Conservation (phyloP, 2,888 invertebrate species). For the Ephialtes manifestator region DNA sequence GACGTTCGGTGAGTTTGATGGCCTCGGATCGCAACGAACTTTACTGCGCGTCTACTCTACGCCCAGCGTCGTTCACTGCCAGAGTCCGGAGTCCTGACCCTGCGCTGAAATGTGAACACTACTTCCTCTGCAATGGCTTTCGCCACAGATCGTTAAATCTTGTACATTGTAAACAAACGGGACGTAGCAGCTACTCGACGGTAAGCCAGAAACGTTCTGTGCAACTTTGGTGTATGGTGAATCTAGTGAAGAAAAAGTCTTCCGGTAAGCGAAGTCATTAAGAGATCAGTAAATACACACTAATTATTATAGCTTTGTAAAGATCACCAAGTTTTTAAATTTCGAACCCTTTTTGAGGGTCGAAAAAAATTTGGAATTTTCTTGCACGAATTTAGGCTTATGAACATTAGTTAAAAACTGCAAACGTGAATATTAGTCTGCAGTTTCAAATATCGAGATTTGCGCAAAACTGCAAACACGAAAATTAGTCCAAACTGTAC, state of each 20-base stretch:
- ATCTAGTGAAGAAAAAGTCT: constrained; percentile 16
- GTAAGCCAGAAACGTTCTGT: neutral
- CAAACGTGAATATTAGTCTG: no score
- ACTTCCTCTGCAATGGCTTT: neutral
- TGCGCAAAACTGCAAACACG: no score
- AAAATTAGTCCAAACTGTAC: no score
- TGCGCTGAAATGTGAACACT: constrained; percentile 40
- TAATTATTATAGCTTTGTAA: no score
- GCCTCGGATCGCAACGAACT: constrained; percentile 51
- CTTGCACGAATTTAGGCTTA: no score
- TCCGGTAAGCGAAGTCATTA: neutral
- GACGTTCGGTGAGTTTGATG: constrained; percentile 51
- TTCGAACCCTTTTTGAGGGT: no score
- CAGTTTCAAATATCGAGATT: no score
- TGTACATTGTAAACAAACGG: constrained; percentile 38
- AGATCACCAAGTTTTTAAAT: no score
- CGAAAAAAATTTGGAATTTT: no score
- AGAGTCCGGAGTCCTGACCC: constrained; percentile 38
- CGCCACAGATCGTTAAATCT: constrained; percentile 37
- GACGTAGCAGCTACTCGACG: constrained; percentile 2
- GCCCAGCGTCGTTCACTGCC: constrained; percentile 11
- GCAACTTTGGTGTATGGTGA: constrained; percentile 37
- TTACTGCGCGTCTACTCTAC: constrained; percentile 7
- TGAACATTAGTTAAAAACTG: no score
- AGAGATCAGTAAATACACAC: neutral